Evolutionary conservation across 2,113 vertebrate species (phyloP).

Genomic region (Acanthochromis polyacanthus): DNA sequence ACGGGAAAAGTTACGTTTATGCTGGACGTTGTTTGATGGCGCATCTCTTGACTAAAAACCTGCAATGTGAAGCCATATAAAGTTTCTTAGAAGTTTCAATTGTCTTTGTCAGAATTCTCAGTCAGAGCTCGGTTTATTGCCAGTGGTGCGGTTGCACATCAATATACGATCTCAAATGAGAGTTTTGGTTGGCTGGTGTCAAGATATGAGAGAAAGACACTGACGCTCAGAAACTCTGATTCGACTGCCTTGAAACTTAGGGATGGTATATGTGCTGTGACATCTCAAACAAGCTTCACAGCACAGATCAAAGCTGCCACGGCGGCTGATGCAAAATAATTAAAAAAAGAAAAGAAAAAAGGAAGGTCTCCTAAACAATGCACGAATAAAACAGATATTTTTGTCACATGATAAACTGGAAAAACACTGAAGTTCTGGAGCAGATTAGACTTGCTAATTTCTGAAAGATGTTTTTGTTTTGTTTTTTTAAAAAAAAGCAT

Average conservation of each 20-base stretch:
- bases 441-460: constrained; percentile 37
- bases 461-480: background rate
- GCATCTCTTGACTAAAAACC: background rate
- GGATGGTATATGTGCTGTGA: background rate
- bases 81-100: constrained; percentile 8
- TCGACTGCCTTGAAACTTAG: background rate
- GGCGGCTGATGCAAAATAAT: constrained; percentile 12
- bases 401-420: constrained; percentile 1
- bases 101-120: constrained; percentile 13
- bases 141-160: constrained; percentile 10
- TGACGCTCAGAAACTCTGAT: constrained; percentile 4
- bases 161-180: constrained; percentile 14
- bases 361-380: constrained; percentile 1
- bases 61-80: background rate
- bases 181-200: constrained; percentile 14
- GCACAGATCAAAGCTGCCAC: constrained; percentile 2
- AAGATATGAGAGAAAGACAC: constrained; percentile 23
- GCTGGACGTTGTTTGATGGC: background rate
- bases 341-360: background rate
- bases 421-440: background rate
- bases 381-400: constrained; percentile 34
- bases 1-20: background rate
- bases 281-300: background rate
- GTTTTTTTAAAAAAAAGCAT: background rate
- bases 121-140: constrained; percentile 8